Conservation (phyloP, 2,797 vertebrate genomes). For the Xyrichtys novacula region DNA sequence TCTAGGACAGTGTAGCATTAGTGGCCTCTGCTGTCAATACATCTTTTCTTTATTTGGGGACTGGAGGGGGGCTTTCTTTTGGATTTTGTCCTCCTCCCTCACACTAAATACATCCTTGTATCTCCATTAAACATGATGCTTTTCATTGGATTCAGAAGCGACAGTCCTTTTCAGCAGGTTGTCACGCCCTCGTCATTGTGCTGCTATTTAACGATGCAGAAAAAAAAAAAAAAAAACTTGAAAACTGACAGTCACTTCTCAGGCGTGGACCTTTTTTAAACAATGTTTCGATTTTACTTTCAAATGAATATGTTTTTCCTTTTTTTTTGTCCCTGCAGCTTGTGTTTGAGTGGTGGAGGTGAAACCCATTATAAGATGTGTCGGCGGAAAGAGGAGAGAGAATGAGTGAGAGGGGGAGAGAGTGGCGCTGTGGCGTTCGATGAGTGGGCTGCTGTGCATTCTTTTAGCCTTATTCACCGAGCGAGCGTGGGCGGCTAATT, state of each 20-base stretch:
- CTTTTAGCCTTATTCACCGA: constrained; percentile 86
- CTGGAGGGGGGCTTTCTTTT: constrained; percentile 36
- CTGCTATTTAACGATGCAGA: constrained; percentile 53
- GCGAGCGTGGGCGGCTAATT: constrained; percentile 85
- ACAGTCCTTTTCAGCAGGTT: constrained; percentile 68
- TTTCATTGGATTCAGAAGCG: constrained; percentile 64
- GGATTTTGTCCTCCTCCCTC: constrained; percentile 1
- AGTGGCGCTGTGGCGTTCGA: constrained; percentile 71
- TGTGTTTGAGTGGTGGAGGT: constrained; percentile 75
- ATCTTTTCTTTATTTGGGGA: constrained; percentile 47
- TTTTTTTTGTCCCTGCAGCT: constrained; percentile 33
- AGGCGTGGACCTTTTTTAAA: constrained; percentile 61
- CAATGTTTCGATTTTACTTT: constrained; percentile 77
- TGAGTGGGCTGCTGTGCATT: constrained; percentile 85
- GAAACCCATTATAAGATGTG: constrained; percentile 81
- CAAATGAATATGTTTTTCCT: constrained; percentile 58
- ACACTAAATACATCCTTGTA: constrained; percentile 31
- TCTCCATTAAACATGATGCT: constrained; percentile 63
- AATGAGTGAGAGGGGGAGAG: constrained; percentile 57
- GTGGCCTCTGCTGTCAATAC: constrained; percentile 56
- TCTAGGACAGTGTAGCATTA: constrained; percentile 49
- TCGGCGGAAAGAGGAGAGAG: constrained; percentile 70
- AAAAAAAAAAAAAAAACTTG: constrained; percentile 25
- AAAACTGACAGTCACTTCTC: constrained; percentile 70
- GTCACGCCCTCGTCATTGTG: constrained; percentile 76